Percentiles rank a stretch among this genome's conserved stretches.
Evolutionary conservation across 2,888 invertebrate genomes (phyloP).

Genomic region (Adelognathus sp.): DNA sequence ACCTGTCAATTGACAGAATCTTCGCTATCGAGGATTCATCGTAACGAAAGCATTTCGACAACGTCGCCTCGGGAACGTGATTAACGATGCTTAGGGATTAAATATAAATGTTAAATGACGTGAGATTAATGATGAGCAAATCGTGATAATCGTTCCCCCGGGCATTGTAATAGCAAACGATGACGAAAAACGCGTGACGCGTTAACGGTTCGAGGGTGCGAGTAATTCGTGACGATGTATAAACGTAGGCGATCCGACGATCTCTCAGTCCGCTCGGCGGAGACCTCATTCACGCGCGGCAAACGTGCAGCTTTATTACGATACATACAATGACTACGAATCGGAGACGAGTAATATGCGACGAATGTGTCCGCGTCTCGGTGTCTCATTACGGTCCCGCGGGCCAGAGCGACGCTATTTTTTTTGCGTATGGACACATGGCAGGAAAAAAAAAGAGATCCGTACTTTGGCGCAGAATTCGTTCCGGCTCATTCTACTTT

Average conservation of each 20-base stretch:
- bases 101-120: neutral
- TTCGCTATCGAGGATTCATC: too few species aligned
- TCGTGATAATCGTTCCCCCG: constrained; percentile 8
- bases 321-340: constrained; percentile 25
- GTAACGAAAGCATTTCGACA: too few species aligned
- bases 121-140: constrained; percentile 10
- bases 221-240: constrained; percentile 29
- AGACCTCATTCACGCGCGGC: constrained; percentile 53
- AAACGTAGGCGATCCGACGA: constrained; percentile 20
- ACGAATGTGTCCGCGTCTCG: constrained; percentile 19
- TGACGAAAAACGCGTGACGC: constrained; percentile 38
- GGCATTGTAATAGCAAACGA: neutral
- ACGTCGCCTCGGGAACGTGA: too few species aligned
- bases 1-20: too few species aligned
- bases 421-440: too few species aligned
- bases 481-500: too few species aligned
- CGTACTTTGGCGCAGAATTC: neutral
- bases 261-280: neutral
- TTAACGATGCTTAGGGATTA: too few species aligned
- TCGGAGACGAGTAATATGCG: constrained; percentile 7
- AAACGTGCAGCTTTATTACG: constrained; percentile 45
- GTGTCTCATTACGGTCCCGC: neutral
- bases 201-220: constrained; percentile 43
- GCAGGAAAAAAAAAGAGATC: too few species aligned
- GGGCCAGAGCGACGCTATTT: too few species aligned